phyloP scores from a whole-genome alignment of 2,888 invertebrate genomes.

The Drosophila kanekoi region DNA sequence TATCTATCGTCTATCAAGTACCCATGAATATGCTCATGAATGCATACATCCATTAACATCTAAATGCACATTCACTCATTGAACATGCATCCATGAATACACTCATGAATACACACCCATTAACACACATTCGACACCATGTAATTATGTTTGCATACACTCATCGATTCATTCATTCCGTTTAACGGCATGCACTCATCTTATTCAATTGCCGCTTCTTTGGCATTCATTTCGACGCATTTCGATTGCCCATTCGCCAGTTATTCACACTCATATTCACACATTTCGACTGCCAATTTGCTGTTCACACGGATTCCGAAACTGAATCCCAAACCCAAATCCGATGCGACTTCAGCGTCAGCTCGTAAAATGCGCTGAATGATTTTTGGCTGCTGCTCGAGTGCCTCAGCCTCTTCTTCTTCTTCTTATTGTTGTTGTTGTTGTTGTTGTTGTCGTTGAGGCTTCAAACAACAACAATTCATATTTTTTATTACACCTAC shows the following conservation, averaged over 20 bases:
- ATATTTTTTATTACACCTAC: slow-evolving; percentile 79
- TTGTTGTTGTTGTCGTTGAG: slow-evolving; percentile 33
- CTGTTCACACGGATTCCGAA: slow-evolving; percentile 28
- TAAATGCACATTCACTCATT: background rate
- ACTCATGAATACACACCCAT: background rate
- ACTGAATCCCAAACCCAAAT: slow-evolving; percentile 6
- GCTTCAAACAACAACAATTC: slow-evolving; percentile 78
- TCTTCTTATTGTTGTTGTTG: slow-evolving; percentile 25
- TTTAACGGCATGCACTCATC: background rate
- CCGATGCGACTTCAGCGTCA: slow-evolving; percentile 18
- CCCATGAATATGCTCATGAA: background rate
- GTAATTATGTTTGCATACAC: background rate
- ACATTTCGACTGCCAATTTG: slow-evolving; percentile 19
- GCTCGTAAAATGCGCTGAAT: slow-evolving; percentile 70
- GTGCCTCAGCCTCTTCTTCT: slow-evolving; percentile 38
- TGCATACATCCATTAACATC: no score
- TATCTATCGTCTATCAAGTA: no score
- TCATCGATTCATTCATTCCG: slow-evolving; percentile 3
- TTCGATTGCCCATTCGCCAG: slow-evolving; percentile 14
- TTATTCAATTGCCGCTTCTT: background rate
- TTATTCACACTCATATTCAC: slow-evolving; percentile 24
- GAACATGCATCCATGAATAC: background rate
- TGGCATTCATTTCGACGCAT: slow-evolving; percentile 5
- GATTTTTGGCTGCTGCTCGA: slow-evolving; percentile 58
- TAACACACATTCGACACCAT: no score